Percentiles rank a stretch among this genome's conserved stretches.
These are phyloP conservation scores for Gryon sp. DNA, from an alignment of 1,140 invertebrate species.

Conservation along the genomic window DNA sequence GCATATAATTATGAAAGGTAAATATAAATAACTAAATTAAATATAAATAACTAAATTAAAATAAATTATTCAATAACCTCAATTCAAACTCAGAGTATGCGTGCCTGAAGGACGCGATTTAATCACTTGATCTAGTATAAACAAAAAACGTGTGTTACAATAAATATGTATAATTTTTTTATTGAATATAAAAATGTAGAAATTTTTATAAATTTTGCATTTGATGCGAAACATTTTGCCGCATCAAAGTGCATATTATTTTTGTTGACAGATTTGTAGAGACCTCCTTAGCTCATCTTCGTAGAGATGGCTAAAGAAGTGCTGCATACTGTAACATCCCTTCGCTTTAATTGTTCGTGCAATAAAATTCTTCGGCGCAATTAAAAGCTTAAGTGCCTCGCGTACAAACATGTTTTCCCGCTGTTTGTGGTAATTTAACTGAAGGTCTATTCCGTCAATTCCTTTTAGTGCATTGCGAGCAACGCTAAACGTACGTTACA, in stretches of 20 bases:
- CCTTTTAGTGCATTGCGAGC: slow-evolving; percentile 55
- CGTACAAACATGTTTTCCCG: slow-evolving; percentile 61
- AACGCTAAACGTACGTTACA: slow-evolving; percentile 55
- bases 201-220: no score
- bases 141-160: no score
- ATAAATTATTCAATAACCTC: no score
- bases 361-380: slow-evolving; percentile 66
- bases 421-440: slow-evolving; percentile 63
- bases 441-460: slow-evolving; percentile 62
- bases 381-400: slow-evolving; percentile 60
- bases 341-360: slow-evolving; percentile 63
- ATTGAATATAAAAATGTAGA: no score
- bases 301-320: slow-evolving; percentile 38
- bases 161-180: no score
- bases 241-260: slow-evolving; percentile 5
- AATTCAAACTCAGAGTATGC: no score
- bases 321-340: slow-evolving; percentile 25
- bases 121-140: no score
- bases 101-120: no score
- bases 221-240: no score
- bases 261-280: slow-evolving; percentile 18
- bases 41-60: no score
- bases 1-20: no score
- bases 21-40: no score
- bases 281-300: slow-evolving; percentile 38